These are phyloP conservation scores for Agrochola macilenta DNA, from an alignment of 2,888 invertebrate species.

Conservation along the genomic window DNA sequence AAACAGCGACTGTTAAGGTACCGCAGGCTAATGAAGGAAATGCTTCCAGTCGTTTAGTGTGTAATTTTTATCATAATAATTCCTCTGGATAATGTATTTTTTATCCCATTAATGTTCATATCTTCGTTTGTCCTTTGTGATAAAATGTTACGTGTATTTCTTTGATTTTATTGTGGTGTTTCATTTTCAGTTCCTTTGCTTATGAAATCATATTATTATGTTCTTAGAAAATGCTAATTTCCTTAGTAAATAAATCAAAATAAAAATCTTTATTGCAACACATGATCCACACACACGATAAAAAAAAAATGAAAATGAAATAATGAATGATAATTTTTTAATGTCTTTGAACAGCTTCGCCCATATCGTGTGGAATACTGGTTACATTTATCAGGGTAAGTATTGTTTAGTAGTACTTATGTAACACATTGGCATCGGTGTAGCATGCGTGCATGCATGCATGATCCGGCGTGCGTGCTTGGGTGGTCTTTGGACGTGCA, in stretches of 20 bases:
- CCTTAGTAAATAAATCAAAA: neutral
- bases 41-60: slow-evolving; percentile 60
- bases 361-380: neutral
- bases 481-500: slow-evolving; percentile 35
- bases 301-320: too few relatives aligned
- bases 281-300: too few relatives aligned
- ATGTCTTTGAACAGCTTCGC: neutral
- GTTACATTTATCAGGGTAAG: neutral
- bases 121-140: slow-evolving; percentile 15
- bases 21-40: slow-evolving; percentile 76
- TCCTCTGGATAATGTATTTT: slow-evolving; percentile 35
- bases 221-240: slow-evolving; percentile 17
- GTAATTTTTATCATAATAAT: slow-evolving; percentile 58
- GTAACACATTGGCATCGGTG: slow-evolving; percentile 21
- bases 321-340: too few relatives aligned
- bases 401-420: slow-evolving; percentile 7
- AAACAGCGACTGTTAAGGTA: slow-evolving; percentile 70
- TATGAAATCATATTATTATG: neutral
- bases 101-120: slow-evolving; percentile 7
- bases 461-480: slow-evolving; percentile 33
- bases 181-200: slow-evolving; percentile 8
- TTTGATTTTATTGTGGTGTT: slow-evolving; percentile 17
- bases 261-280: too few relatives aligned
- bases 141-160: slow-evolving; percentile 14
- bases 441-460: slow-evolving; percentile 30